Base-by-base conservation (phyloP, 2,797 vertebrate genomes). In the Micrastur ruficollis region DNA sequence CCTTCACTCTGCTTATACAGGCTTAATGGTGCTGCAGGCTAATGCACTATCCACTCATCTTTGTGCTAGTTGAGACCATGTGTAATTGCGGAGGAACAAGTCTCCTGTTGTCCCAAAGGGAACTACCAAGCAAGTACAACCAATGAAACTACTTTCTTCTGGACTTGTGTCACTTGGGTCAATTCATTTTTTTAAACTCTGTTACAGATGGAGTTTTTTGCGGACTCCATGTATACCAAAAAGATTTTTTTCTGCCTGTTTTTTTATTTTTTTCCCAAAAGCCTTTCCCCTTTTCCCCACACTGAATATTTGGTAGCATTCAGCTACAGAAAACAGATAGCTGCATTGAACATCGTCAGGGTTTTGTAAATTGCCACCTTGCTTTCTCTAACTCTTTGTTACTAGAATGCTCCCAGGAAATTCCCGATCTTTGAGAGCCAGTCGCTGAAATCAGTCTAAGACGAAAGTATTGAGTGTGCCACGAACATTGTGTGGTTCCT, bases 11-110 rank as follows among this genome's bases (percentile, higher is more conserved):
- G 38, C 20, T 62, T 6, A 1, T 8, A 1, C 14, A 18, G 55
- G 44, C 40, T 74, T 78, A 46, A 5, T 50, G 49, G 40, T 42
- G 34, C n/a, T 53, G 31, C 52, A 44, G 74, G 52, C 23, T 38
- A 38, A 3, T 34, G 50, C 12, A 4, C 34, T 49, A 5, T 12
- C 49, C 46, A 2, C 6, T 88, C 61, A 52, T 56, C 46, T 68
- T n/a, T 29, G 0, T 13, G 14, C 55, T 61, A 23, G 17, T 3
- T 4, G 9, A 80, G 56, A n/a, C 6, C 27, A 46, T 0, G 1
- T 40, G 34, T 22, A 29, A 53, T 6, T 50, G 52, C 73, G 70
- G 46, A 59, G 38, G 15, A 79, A 6, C 14, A 23, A 20, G 5
- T 47, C 25, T 70, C 11, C 27, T 34, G 44, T 50, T 82, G 23